Evolutionary conservation across 2,113 vertebrate genomes (phyloP), one percentile per base, ranked within the genome.

Genomic region (Piprites chloris): DNA sequence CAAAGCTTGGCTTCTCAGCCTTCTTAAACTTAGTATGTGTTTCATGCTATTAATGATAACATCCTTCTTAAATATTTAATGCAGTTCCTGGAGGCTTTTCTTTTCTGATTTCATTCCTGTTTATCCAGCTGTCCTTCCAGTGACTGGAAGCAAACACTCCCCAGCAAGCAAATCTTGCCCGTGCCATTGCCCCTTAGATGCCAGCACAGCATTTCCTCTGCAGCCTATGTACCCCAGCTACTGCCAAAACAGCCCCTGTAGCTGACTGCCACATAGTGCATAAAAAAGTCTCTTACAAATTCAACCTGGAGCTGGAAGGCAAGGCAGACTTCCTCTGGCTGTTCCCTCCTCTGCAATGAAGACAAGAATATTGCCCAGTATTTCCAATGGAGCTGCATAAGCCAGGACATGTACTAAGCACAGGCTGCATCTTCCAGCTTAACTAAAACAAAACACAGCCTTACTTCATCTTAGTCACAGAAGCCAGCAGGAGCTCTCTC

Each of bases 1-100:
- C 65, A 93, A 84, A 93, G 52, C 52, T 47, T 88, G 47, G 53
- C 47, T 78, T 91, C 52, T 89, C 87, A 85, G 69, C 61, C 65
- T 50, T 87, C 90, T 85, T 91, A 93, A 55, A 44, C 21, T 55
- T 32, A 52, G 84, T 81, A 42, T 41, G 55, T 2, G 4, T 89
- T 89, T 96, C 94, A 94, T 72, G 61, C 74, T 93, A 63, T 87
- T 94, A 94, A 78, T 0, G 0, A 55, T 67, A 85, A 81, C 66
- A 95, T 87, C 87, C 81, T 89, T 90, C 80, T 95, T 89, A 93
- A 82, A 91, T 67, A 89, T 37, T 87, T 66, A 78, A 68, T 68
- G 53, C 66, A 44, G 14, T 72, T 94, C 42, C 66, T 67, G 24
- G 52, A 82, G 52, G 69, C 27, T 82, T 90, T 95, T 71, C 35